These are phyloP conservation scores for Lepidurus packardi DNA, from an alignment of 1,140 invertebrate genomes.

Conservation along the genomic window DNA sequence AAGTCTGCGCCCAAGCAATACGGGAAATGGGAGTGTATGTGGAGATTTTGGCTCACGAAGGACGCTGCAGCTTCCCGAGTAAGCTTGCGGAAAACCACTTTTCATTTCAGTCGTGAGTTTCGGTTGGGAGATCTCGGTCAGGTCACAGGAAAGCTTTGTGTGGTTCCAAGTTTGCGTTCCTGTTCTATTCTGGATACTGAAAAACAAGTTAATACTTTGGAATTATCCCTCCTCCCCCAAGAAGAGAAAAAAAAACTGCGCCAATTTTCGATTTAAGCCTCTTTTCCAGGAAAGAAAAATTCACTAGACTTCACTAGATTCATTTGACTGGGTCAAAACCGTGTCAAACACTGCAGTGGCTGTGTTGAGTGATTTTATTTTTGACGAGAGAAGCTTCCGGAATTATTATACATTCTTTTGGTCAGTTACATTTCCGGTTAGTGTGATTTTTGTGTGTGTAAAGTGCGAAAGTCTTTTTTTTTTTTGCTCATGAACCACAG, in stretches of 20 bases:
- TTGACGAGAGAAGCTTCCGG: background rate
- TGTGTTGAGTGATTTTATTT: background rate
- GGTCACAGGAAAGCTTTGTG: background rate
- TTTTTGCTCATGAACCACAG: no score
- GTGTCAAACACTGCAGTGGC: no score
- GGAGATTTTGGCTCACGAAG: background rate
- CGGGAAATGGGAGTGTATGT: background rate
- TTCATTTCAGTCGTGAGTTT: background rate
- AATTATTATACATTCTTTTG: background rate
- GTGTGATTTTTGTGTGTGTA: background rate
- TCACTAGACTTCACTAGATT: no score
- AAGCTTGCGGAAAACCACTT: background rate
- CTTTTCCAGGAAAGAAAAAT: no score
- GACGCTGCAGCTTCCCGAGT: background rate
- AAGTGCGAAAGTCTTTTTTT: no score
- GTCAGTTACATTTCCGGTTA: constrained; percentile 10
- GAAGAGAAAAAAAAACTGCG: no score
- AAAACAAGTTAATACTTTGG: no score
- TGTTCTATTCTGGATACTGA: no score
- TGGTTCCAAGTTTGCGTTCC: background rate
- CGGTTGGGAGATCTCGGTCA: background rate
- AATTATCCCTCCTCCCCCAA: no score
- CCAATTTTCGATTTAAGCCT: no score
- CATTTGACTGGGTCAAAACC: no score
- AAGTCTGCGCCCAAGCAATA: background rate